These are phyloP conservation scores for Aproaerema taeniolella DNA, from an alignment of 2,888 invertebrate species.

Conservation along the genomic window DNA sequence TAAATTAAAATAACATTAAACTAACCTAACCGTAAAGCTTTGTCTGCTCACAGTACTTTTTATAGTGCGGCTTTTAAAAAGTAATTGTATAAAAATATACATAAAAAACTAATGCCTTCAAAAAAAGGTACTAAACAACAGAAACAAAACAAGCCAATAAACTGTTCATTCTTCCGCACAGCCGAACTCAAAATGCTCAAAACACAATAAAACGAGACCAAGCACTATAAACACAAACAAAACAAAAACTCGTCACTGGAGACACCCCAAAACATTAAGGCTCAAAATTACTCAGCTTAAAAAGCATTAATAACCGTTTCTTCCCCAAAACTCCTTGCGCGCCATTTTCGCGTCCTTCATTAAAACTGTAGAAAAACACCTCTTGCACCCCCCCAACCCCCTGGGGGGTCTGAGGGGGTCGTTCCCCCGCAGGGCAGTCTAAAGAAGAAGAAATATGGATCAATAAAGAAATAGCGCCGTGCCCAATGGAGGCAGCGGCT, in stretches of 20 bases:
- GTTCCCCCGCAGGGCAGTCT: constrained; percentile 54
- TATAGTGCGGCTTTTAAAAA: too few species aligned
- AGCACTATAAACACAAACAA: constrained; percentile 2
- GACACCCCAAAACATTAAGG: constrained; percentile 44
- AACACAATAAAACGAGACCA: too few species aligned
- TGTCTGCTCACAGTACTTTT: too few species aligned
- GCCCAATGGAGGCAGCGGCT: constrained; percentile 72
- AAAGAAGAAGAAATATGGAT: constrained; percentile 78
- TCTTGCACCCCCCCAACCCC: constrained; percentile 28
- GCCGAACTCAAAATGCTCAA: too few species aligned
- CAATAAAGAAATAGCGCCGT: constrained; percentile 76
- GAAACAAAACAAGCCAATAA: too few species aligned
- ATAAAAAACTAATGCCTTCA: too few species aligned
- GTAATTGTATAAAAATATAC: too few species aligned
- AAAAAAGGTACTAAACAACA: too few species aligned
- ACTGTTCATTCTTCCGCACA: too few species aligned
- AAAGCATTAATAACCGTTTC: constrained; percentile 72
- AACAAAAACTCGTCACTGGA: constrained; percentile 35
- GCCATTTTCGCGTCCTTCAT: constrained; percentile 61
- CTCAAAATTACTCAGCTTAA: constrained; percentile 66
- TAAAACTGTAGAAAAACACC: constrained; percentile 77
- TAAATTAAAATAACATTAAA: too few species aligned
- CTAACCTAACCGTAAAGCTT: too few species aligned
- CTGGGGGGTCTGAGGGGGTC: too few species aligned
- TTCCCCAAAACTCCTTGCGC: constrained; percentile 53